Evolutionary conservation across 2,797 vertebrate genomes (phyloP), one percentile per base, ranked within the genome.

Genomic region (Chlorospingus semifuscus): DNA sequence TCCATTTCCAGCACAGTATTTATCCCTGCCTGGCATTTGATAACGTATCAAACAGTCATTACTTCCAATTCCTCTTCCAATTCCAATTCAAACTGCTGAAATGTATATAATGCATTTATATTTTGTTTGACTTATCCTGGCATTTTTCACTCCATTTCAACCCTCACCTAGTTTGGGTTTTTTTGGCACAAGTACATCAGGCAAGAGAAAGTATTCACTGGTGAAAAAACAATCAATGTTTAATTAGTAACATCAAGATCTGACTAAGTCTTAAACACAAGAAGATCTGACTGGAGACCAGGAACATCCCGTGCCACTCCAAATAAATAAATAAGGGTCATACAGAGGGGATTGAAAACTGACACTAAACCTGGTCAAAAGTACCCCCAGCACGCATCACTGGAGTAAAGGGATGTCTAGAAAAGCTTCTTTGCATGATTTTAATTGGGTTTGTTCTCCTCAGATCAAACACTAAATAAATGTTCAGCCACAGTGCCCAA

Each of bases 1-100:
- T 47, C 2, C 20, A 22, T 56, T 95, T 93, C 81, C 90, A 80
- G 83, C 42, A 53, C 41, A 82, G 1, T 83, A 86, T 82, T 69
- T 84, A 91, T 50, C 44, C 55, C 50, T 36, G 46, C 7, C 7
- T 24, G 17, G 50, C 23, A 69, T 63, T 57, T 91, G 95, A 95
- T 92, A 92, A 83, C 8, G 5, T 90, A 89, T 92, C 89, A 86
- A 30, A 49, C 7, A 12, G 82, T 63, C 95, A 92, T 80, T 60
- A 50, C 59, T 95, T 83, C 88, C 0, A 1, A 41, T 56, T 55
- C 75, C 75, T 66, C 42, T 42, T 42, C 42, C 42, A 42, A 42
- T 42, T 42, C 41, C 42, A 42, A 42, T 42, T 68, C 69, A 39
- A 3, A 72, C 8, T 2, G 37, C 34, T 34, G 27, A 57, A 72